Evolutionary conservation across 64 coral and sea anemone genomes (phyloP).

Genomic region (Stichodactyla mertensii): DNA sequence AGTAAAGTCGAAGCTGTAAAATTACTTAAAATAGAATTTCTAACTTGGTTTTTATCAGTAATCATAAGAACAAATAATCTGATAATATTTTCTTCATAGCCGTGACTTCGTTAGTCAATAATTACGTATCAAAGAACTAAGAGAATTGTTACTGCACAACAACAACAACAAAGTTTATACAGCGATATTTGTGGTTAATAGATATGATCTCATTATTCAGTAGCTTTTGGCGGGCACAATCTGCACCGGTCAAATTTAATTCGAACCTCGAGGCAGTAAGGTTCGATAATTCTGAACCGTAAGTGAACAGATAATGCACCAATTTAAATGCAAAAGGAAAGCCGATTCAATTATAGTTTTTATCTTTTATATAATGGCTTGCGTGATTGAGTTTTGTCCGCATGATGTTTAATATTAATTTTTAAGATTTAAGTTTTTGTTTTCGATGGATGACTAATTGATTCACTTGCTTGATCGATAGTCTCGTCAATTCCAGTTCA

Average conservation of each 20-base stretch:
- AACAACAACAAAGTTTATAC: not conserved
- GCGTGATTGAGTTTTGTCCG: not conserved
- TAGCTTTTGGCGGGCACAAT: not conserved
- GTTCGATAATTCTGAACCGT: not conserved
- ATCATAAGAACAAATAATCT: no score
- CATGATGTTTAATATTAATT: not conserved
- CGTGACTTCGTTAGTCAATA: no score
- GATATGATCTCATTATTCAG: not conserved
- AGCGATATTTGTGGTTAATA: not conserved
- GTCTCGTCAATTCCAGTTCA: no score
- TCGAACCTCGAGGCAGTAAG: not conserved
- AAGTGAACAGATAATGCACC: not conserved
- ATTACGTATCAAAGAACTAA: no score
- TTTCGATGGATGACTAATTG: not conserved
- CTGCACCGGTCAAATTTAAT: not conserved
- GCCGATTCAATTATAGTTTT: not conserved
- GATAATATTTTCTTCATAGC: no score
- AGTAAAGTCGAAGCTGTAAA: no score
- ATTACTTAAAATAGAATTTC: no score
- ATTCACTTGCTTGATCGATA: no score
- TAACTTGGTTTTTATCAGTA: no score
- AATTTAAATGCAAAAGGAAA: not conserved
- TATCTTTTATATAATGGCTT: slow-evolving; percentile 1
- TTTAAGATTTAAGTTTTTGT: not conserved
- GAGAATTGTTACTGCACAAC: not conserved